Percentiles rank a stretch among this genome's conserved stretches.
These are phyloP conservation scores for Dicyrtoma fusca DNA, from an alignment of 2,888 invertebrate species.

Conservation along the genomic window DNA sequence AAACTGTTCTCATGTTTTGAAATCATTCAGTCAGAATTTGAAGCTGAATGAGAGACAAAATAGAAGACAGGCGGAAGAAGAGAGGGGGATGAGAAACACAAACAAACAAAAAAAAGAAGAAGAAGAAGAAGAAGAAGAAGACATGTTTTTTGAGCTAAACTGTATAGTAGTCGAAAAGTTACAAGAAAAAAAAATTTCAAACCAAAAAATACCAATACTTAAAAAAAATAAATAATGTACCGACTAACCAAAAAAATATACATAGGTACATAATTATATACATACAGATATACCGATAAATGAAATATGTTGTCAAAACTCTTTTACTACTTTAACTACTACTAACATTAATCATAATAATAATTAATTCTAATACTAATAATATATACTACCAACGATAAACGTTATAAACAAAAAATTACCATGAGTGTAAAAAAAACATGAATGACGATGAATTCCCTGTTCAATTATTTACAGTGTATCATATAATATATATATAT, in stretches of 20 bases:
- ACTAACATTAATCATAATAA: slow-evolving; percentile 17
- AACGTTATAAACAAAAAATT: neutral
- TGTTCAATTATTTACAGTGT: slow-evolving; percentile 24
- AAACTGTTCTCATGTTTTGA: too few relatives aligned
- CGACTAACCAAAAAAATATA: neutral
- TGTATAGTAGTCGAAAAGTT: too few relatives aligned
- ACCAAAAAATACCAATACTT: too few relatives aligned
- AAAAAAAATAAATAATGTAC: too few relatives aligned
- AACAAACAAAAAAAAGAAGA: too few relatives aligned
- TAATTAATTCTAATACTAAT: neutral
- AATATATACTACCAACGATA: slow-evolving; percentile 19
- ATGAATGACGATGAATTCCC: slow-evolving; percentile 18
- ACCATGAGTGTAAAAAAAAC: neutral
- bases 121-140: too few relatives aligned
- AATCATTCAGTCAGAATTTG: too few relatives aligned
- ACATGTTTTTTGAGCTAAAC: too few relatives aligned
- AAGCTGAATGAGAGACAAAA: too few relatives aligned
- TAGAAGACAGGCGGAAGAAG: too few relatives aligned
- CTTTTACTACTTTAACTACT: slow-evolving; percentile 29
- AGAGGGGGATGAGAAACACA: too few relatives aligned
- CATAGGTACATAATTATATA: neutral
- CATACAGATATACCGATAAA: neutral
- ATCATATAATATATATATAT: neutral
- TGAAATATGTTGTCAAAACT: slow-evolving; percentile 18
- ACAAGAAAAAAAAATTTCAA: too few relatives aligned